Evolutionary conservation across 37 sponge, comb jelly and placozoan species (phyloP), one percentile per base, ranked within the genome.

Genomic region (Haliclona indistincta): DNA sequence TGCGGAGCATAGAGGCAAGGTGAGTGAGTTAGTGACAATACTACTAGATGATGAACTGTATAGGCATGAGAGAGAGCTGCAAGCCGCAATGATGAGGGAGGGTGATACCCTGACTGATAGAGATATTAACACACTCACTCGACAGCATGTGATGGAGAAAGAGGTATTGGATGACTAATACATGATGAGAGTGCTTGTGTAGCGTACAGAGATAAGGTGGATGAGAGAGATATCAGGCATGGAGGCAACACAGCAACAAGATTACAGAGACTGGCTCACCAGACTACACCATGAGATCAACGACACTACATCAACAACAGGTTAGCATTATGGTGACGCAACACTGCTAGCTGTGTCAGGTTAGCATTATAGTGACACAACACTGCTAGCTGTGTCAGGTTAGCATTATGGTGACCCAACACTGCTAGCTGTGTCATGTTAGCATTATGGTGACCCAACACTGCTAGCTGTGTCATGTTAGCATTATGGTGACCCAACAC

Each of bases 231-330:
- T 95, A 40, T 61, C 29, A 4, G 80, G 70, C 40, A 63, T 90
- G 42, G 51, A 73, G 44, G 86, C 79, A 39, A 65, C 82, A 30
- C 96, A 95, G 74, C 70, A 66, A 43, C 54, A 55, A 39, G 91
- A 84, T 39, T 95, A 91, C 72, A 65, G 86, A 30, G 89, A 87
- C 40, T 95, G 88, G 85, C 66, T 95, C 26, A 39, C 64, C 19
- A 80, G 61, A 15, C 68, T 81, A 8, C 68, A 91, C 38, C 66
- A 84, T 37, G 86, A 84, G 19, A 67, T 84, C 26, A n/a, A 58
- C 60, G 60, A 58, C n/a, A n/a, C n/a, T n/a, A n/a, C n/a, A n/a
- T n/a, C n/a, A n/a, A n/a, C n/a, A n/a, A n/a, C n/a, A n/a, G n/a
- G n/a, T n/a, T n/a, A n/a, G n/a, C n/a, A 17, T 47, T 17, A 17